Evolutionary conservation across 2,888 invertebrate genomes (phyloP).

Genomic region (Crepidodera aurea): DNA sequence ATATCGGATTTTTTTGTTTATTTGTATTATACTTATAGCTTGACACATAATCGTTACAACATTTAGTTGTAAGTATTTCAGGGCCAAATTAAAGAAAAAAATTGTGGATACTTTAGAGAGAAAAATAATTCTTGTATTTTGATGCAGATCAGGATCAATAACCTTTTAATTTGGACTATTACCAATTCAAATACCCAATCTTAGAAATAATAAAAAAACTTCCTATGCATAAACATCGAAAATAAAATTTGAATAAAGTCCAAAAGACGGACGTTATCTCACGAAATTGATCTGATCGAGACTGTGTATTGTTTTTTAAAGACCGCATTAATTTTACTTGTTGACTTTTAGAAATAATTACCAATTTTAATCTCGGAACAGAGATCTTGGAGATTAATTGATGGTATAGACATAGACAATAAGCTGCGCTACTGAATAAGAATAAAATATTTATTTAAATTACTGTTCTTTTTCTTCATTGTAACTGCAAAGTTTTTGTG

Average conservation of each 20-base stretch:
- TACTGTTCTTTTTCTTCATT: no score
- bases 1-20: neutral
- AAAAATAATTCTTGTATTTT: no score
- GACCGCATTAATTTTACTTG: constrained; percentile 31
- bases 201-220: constrained; percentile 22
- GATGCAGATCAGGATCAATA: no score
- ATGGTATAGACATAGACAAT: constrained; percentile 19
- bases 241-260: constrained; percentile 34
- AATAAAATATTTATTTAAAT: neutral
- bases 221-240: constrained; percentile 31
- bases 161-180: no score
- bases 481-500: no score
- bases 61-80: no score
- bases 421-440: constrained; percentile 9
- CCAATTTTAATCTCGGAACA: constrained; percentile 31
- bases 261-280: constrained; percentile 30
- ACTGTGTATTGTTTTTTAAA: constrained; percentile 36
- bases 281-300: constrained; percentile 28
- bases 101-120: no score
- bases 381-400: constrained; percentile 34
- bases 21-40: no score
- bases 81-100: no score
- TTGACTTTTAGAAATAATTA: constrained; percentile 36
- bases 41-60: no score
- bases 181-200: constrained; percentile 36